phyloP scores from a whole-genome alignment of 2,113 vertebrate species.

The Nicator chloris region DNA sequence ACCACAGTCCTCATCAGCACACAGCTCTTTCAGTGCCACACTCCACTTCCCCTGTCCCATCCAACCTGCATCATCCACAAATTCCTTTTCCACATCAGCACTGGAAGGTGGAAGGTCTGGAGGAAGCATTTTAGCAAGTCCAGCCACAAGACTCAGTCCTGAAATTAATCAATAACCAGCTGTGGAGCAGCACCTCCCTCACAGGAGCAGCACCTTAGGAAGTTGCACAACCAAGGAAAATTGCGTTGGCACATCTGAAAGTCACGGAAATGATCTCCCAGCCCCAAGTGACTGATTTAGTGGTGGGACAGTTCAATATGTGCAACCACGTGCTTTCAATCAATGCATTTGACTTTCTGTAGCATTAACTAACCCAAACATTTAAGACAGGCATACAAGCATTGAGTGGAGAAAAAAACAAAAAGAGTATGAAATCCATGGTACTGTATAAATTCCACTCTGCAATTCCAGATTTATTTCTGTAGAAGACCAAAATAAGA shows the following conservation, averaged over 20 bases:
- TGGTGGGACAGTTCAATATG: not conserved
- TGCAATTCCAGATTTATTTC: not conserved
- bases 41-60: not conserved
- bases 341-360: not conserved
- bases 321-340: not conserved
- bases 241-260: not conserved
- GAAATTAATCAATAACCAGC: not conserved
- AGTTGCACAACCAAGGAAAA: not conserved
- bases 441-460: not conserved
- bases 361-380: not conserved
- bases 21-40: not conserved
- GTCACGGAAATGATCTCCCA: not conserved
- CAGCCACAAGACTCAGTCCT: not conserved
- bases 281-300: not conserved
- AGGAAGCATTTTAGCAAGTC: not conserved
- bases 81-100: not conserved
- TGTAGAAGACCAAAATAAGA: constrained; percentile 13
- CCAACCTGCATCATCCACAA: not conserved
- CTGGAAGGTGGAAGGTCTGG: not conserved
- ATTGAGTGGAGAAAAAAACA: not conserved
- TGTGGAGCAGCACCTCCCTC: not conserved
- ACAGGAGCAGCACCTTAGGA: not conserved
- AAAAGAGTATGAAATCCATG: not conserved
- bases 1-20: not conserved
- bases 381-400: not conserved